Percentiles rank a stretch among this genome's conserved stretches.
Evolutionary conservation across 92 coral and sea anemone species (phyloP).

Genomic region (Phenganax marumi): DNA sequence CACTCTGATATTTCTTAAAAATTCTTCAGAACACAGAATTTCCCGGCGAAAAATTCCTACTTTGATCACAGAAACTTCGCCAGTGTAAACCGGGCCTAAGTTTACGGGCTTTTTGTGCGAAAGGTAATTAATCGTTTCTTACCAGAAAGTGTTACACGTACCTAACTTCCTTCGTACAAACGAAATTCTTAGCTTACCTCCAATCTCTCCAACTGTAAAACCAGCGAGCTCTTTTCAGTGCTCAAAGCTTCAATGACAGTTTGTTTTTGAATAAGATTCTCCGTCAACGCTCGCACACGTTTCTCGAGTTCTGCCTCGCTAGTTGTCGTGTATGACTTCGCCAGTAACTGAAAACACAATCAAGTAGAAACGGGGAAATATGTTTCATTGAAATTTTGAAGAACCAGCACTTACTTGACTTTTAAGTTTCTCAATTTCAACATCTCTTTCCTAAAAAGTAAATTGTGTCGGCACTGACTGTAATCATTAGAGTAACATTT

Average conservation of each 20-base stretch:
- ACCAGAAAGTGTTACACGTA: no score
- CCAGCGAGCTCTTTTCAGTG: conserved; percentile 94
- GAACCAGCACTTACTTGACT: conserved; percentile 64
- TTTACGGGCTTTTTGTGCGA: no score
- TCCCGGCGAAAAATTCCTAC: no score
- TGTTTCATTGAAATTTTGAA: no score
- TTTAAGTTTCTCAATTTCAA: conserved; percentile 80
- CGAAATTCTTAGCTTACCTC: conserved; percentile 61
- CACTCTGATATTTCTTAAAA: no score
- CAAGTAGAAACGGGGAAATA: not conserved
- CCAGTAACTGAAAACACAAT: conserved; percentile 60
- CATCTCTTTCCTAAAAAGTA: conserved; percentile 72
- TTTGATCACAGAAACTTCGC: no score
- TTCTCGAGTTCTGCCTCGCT: conserved; percentile 93
- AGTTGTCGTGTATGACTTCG: conserved; percentile 84
- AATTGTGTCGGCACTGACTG: not conserved
- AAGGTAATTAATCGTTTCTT: no score
- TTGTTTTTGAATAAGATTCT: conserved; percentile 93
- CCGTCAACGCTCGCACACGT: conserved; percentile 87
- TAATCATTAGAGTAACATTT: not conserved
- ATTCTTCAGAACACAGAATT: no score
- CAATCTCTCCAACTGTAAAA: conserved; percentile 85
- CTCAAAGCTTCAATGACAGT: conserved; percentile 92
- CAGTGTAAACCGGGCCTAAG: no score
- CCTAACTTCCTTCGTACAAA: not conserved